These are phyloP conservation scores for Spheniscus humboldti DNA, from an alignment of 2,797 vertebrate genomes.

Conservation along the genomic window DNA sequence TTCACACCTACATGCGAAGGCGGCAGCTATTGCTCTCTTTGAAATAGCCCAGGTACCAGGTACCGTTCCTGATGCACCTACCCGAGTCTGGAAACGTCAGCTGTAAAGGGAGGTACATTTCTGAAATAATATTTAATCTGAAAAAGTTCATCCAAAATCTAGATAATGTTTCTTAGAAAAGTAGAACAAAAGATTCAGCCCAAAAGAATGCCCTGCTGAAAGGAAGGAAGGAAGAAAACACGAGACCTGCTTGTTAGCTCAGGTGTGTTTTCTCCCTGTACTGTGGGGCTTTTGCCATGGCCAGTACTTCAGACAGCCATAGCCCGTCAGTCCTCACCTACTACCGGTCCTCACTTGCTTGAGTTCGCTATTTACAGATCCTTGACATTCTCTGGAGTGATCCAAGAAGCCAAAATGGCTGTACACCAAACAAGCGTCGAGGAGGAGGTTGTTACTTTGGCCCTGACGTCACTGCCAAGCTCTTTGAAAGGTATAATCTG, in stretches of 20 bases:
- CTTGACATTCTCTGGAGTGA: constrained; percentile 95
- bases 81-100: not conserved
- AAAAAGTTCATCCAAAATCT: not conserved
- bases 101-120: not conserved
- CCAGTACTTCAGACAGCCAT: not conserved
- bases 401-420: constrained; percentile 86
- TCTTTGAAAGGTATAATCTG: constrained; percentile 84
- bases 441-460: constrained; percentile 97
- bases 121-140: not conserved
- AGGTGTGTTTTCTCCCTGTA: not conserved
- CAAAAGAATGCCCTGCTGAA: not conserved
- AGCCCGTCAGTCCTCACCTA: not conserved
- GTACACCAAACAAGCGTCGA: constrained; percentile 85
- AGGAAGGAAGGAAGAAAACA: not conserved
- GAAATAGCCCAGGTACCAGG: not conserved
- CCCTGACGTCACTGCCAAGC: constrained; percentile 82
- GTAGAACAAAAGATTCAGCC: not conserved
- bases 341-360: not conserved
- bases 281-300: not conserved
- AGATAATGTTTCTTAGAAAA: not conserved
- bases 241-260: not conserved
- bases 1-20: not conserved
- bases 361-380: constrained; percentile 74
- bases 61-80: not conserved
- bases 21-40: not conserved